Evolutionary conservation across 2,888 invertebrate species (phyloP).

Genomic region (Agonopterix arenella): DNA sequence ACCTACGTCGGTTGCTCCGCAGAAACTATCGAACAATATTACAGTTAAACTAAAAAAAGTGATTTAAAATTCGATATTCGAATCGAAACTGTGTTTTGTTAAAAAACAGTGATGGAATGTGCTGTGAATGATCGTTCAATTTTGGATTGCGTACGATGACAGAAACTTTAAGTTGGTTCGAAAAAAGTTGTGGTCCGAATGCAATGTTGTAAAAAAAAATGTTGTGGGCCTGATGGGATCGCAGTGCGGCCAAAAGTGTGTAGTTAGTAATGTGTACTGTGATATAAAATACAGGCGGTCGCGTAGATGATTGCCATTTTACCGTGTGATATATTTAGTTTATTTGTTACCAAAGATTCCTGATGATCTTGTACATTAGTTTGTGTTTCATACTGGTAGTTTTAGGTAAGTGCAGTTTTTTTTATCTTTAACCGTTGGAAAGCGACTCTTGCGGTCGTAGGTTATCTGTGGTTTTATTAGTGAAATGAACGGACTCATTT

Average conservation of each 20-base stretch:
- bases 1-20: constrained; percentile 43
- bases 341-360: constrained; percentile 74
- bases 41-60: constrained; percentile 61
- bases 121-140: constrained; percentile 28
- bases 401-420: constrained; percentile 62
- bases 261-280: constrained; percentile 75
- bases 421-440: constrained; percentile 16
- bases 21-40: constrained; percentile 63
- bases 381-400: constrained; percentile 77
- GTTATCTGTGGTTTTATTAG: constrained; percentile 46
- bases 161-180: constrained; percentile 59
- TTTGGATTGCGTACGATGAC: constrained; percentile 57
- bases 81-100: constrained; percentile 23
- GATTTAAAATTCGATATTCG: constrained; percentile 34
- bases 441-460: constrained; percentile 16
- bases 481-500: constrained; percentile 28
- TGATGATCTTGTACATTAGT: constrained; percentile 76
- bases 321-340: constrained; percentile 70
- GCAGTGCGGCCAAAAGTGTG: constrained; percentile 64
- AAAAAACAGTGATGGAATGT: constrained; percentile 53
- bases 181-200: constrained; percentile 68
- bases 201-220: constrained; percentile 66
- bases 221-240: constrained; percentile 72
- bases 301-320: constrained; percentile 69
- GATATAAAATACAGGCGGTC: constrained; percentile 69